Evolutionary conservation across 2,888 invertebrate genomes (phyloP).

Genomic region (Aproaerema taeniolella): DNA sequence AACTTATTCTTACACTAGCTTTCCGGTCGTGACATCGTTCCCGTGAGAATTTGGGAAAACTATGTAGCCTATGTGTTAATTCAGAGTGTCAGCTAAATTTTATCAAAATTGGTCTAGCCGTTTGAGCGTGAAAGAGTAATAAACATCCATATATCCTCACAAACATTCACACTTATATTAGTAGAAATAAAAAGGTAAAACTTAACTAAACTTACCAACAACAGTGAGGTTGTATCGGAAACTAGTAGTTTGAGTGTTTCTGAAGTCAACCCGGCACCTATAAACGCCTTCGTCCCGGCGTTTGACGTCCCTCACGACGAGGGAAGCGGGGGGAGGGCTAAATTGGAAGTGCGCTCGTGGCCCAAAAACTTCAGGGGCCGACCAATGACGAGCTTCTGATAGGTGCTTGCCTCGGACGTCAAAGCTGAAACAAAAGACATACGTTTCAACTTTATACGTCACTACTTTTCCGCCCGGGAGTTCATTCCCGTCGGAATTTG

Average conservation of each 20-base stretch:
- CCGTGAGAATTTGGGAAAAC: too few relatives aligned
- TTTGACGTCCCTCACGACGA: conserved; percentile 86
- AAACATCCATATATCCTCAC: too few relatives aligned
- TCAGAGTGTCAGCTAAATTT: too few relatives aligned
- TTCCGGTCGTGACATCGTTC: too few relatives aligned
- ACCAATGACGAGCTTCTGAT: conserved; percentile 89
- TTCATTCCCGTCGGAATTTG: too few relatives aligned
- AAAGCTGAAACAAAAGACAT: conserved; percentile 81
- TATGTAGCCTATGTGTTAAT: too few relatives aligned
- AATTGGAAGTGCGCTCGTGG: conserved; percentile 91
- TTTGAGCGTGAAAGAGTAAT: too few relatives aligned
- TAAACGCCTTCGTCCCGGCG: conserved; percentile 93
- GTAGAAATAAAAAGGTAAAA: background rate
- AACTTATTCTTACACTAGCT: too few relatives aligned
- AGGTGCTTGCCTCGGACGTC: conserved; percentile 90
- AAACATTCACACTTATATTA: too few relatives aligned
- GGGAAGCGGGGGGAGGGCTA: conserved; percentile 86
- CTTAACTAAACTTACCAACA: conserved; percentile 83
- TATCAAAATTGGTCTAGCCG: too few relatives aligned
- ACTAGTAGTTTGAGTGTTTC: conserved; percentile 92
- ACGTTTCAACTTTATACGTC: too few relatives aligned
- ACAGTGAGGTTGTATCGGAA: conserved; percentile 93
- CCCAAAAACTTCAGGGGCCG: conserved; percentile 90
- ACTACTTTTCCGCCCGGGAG: too few relatives aligned
- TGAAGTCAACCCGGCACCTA: conserved; percentile 93